Evolutionary conservation across 2,797 vertebrate species (phyloP).

Genomic region (Orestias chungarensis): DNA sequence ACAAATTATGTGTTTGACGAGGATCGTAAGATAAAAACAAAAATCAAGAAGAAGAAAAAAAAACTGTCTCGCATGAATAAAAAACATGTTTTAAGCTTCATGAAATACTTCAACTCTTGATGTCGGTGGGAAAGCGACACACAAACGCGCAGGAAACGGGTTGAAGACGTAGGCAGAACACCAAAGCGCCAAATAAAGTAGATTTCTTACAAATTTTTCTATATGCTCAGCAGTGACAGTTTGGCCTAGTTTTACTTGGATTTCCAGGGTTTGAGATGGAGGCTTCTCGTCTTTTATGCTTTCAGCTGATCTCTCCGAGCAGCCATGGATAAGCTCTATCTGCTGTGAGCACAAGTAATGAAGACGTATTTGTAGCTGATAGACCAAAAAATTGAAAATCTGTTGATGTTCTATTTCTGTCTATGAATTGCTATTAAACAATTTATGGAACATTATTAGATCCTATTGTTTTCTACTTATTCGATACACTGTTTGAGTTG

Average conservation of each 20-base stretch:
- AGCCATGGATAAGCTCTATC: conserved; percentile 12
- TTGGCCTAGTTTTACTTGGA: conserved; percentile 26
- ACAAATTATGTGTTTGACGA: not conserved
- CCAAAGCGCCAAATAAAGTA: conserved; percentile 36
- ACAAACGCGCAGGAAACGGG: not conserved
- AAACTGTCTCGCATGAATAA: not conserved
- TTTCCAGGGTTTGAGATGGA: conserved; percentile 26
- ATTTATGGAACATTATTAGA: not conserved
- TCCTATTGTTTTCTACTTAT: too few relatives aligned
- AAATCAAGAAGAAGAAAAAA: too few relatives aligned
- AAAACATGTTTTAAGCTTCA: conserved; percentile 10
- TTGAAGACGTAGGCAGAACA: conserved; percentile 27
- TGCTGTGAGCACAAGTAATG: not conserved
- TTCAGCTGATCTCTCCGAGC: conserved; percentile 10
- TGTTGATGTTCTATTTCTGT: not conserved
- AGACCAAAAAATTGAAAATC: not conserved
- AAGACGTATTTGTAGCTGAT: conserved; percentile 11
- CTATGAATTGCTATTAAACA: too few relatives aligned
- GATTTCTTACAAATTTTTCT: conserved; percentile 34
- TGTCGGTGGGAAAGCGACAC: conserved; percentile 6
- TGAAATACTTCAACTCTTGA: conserved; percentile 13
- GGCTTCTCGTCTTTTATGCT: conserved; percentile 7
- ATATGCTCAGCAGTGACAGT: conserved; percentile 47
- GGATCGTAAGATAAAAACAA: not conserved
- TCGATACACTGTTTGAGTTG: not conserved